Conservation (phyloP, 2,113 vertebrate species). For the Pedionomus torquatus region DNA sequence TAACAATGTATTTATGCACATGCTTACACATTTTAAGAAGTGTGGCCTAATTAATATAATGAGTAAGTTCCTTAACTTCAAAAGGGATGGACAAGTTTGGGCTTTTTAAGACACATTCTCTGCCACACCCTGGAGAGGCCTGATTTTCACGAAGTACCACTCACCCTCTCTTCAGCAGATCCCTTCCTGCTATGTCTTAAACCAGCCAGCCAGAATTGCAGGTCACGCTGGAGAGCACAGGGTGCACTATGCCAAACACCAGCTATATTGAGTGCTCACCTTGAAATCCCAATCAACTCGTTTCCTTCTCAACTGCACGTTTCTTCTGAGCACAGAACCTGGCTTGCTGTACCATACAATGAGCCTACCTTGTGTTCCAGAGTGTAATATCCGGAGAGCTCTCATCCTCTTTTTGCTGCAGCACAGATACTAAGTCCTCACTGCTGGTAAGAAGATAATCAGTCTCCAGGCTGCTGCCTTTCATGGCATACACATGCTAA, state of each 20-base stretch:
- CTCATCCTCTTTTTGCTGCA: background rate
- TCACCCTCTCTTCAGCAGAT: background rate
- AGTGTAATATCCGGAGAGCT: background rate
- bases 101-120: background rate
- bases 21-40: background rate
- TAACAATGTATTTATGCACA: background rate
- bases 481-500: rapidly evolving
- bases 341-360: rapidly evolving
- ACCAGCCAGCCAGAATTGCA: background rate
- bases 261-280: rapidly evolving
- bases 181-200: background rate
- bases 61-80: background rate
- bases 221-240: background rate
- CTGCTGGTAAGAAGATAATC: background rate
- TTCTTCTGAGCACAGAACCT: background rate
- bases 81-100: background rate
- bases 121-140: background rate
- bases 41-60: background rate
- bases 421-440: background rate
- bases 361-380: background rate
- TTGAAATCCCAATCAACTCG: rapidly evolving
- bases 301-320: background rate
- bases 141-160: background rate
- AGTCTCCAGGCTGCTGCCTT: background rate
- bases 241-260: background rate